A percentile compares a stretch with the other conserved stretches of the same genome.
phyloP scores from a whole-genome alignment of 2,113 vertebrate genomes.

The Pongo pygmaeus region DNA sequence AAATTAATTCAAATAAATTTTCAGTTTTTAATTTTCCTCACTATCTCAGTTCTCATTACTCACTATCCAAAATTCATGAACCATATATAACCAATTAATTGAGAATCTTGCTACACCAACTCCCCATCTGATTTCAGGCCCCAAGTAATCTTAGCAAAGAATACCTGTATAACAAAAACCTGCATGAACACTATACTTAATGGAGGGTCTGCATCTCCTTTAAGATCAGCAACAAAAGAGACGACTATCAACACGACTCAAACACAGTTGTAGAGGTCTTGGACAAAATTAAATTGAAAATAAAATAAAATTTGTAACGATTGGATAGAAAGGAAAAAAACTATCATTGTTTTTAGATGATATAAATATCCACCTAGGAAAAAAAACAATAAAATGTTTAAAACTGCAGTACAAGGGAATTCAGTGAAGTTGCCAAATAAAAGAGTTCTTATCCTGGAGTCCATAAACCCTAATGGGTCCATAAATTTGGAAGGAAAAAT shows the following conservation, averaged over 20 bases:
- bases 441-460: not conserved
- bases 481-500: not conserved
- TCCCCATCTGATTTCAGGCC: not conserved
- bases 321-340: not conserved
- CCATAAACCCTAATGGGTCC: not conserved
- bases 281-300: not conserved
- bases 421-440: not conserved
- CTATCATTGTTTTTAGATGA: not conserved
- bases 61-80: not conserved
- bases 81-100: not conserved
- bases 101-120: not conserved
- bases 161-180: not conserved
- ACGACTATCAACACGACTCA: not conserved
- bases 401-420: not conserved
- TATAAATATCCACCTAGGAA: not conserved
- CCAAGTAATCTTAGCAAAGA: not conserved
- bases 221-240: not conserved
- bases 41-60: not conserved
- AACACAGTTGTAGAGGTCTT: not conserved
- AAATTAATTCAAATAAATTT: slow-evolving; percentile 15
- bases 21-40: slow-evolving; percentile 11
- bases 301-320: not conserved
- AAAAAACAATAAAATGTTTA: not conserved
- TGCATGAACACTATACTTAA: not conserved
- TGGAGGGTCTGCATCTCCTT: not conserved